Evolutionary conservation across 2,888 invertebrate genomes (phyloP), one percentile per base, ranked within the genome.

Genomic region (Leptopterna dolabrata): DNA sequence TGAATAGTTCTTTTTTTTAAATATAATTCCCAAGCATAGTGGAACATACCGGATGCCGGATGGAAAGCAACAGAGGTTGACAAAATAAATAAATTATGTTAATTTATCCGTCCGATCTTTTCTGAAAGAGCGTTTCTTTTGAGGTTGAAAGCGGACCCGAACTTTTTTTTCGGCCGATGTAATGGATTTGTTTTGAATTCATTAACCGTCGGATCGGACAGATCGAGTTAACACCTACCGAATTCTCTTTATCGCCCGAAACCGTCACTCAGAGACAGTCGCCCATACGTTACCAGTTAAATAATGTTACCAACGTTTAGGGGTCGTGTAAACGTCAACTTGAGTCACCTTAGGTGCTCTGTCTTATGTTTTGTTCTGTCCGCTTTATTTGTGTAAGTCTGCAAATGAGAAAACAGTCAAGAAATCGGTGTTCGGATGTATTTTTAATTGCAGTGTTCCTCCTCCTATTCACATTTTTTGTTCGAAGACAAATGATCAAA

Each of bases 191-290:
- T 63, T 63, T 63, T 63, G 63, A 63, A 63, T 63, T 24, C 63
- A 63, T 63, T 63, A 63, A 63, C 19, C 63, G 19, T 63, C 63
- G 63, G 19, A 63, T 63, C 63, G 19, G 63, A 63, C 63, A 63
- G 63, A 63, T 63, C 63, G 63, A 63, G 63, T 63, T 63, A 63
- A 63, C 63, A 63, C 63, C 63, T 63, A 63, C 63, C 63, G 63
- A 24, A 63, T 63, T 19, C 63, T 63, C 19, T 63, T 63, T 63
- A 63, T 63, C 63, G 63, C 63, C 63, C 63, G 63, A 63, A 63
- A 63, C 63, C 24, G 63, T 24, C 63, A 63, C 63, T 63, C 63
- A 63, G 63, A 1, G 63, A 27, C 63, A 9, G 3, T 19, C 24
- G 24, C 63, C 24, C 19, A 63, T 63, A 63, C 63, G 63, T 63